Evolutionary conservation across 2,888 invertebrate species (phyloP), one percentile per base, ranked within the genome.

Genomic region (Escarpia spicata): DNA sequence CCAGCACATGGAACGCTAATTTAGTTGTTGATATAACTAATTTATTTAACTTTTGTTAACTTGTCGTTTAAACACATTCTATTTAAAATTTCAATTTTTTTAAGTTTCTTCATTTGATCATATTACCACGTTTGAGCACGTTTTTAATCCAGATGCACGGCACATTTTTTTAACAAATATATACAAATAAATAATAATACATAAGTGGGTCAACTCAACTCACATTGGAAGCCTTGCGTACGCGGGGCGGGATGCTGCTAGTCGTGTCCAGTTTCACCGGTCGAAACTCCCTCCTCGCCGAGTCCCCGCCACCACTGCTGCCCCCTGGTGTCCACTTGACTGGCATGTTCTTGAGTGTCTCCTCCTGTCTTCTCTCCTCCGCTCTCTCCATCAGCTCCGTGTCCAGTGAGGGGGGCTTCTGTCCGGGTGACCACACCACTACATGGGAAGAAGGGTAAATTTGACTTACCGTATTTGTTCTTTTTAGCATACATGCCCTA

Each of bases 221-320:
- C 75, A 75, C 75, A 75, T 75, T 75, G 75, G 26, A 75, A 75
- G 75, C 75, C 75, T 75, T 75, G 75, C 75, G 75, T 75, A 75
- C 75, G 19, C 26, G 19, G 26, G 75, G 75, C n/a, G 75, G 75
- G 3, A 26, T 75, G 75, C n/a, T 52, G 12, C 52, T 75, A 15
- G 26, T 26, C 6, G 75, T 75, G 75, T 75, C 75, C 26, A 75
- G 75, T 75, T 75, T 75, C 26, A 75, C 75, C 75, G 75, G 75
- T 75, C 75, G 75, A 26, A 75, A 75, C 75, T 75, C 75, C 75
- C 75, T 75, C 26, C 75, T 75, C 3, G 75, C 75, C 6, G 75
- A 6, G 75, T 75, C 75, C 19, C 75, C n/a, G n/a, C 75, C 75
- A 19, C 75, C 75, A 75, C 26, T n/a, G n/a, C 75, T n/a, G n/a